Percentiles rank a stretch among this genome's conserved stretches.
These are phyloP conservation scores for Cordilura impudica DNA, from an alignment of 2,888 invertebrate species.

Conservation along the genomic window DNA sequence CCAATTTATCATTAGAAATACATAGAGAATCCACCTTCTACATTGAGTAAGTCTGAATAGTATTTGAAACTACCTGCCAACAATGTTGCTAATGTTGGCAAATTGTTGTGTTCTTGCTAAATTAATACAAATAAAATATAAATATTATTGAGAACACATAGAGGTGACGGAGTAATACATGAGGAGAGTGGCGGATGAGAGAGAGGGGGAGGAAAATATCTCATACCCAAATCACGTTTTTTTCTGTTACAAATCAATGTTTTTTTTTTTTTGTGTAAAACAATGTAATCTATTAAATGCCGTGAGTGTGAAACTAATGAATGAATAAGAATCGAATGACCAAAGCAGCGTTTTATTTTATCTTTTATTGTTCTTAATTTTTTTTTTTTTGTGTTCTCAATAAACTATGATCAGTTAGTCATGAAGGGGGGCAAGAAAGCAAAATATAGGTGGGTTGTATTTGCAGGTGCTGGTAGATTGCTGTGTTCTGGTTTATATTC, in stretches of 20 bases:
- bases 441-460: background rate
- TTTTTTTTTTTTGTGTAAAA: constrained; percentile 10
- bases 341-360: constrained; percentile 9
- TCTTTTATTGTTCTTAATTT: background rate
- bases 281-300: constrained; percentile 12
- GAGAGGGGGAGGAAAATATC: background rate
- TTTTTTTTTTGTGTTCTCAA: background rate
- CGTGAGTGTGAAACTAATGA: background rate
- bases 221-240: constrained; percentile 27
- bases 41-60: background rate
- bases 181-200: too few relatives aligned
- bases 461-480: background rate
- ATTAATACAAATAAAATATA: background rate
- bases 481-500: background rate
- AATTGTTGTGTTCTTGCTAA: background rate
- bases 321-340: constrained; percentile 21
- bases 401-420: background rate
- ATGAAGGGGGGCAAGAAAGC: background rate
- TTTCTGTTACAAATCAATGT: background rate
- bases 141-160: too few relatives aligned
- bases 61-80: constrained; percentile 46
- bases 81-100: constrained; percentile 55
- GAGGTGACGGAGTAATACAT: too few relatives aligned
- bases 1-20: constrained; percentile 10
- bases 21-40: constrained; percentile 8